A percentile compares a stretch with the other conserved stretches of the same genome.
Conservation (phyloP, 2,888 invertebrate species). For the Hypomecis atomaria region DNA sequence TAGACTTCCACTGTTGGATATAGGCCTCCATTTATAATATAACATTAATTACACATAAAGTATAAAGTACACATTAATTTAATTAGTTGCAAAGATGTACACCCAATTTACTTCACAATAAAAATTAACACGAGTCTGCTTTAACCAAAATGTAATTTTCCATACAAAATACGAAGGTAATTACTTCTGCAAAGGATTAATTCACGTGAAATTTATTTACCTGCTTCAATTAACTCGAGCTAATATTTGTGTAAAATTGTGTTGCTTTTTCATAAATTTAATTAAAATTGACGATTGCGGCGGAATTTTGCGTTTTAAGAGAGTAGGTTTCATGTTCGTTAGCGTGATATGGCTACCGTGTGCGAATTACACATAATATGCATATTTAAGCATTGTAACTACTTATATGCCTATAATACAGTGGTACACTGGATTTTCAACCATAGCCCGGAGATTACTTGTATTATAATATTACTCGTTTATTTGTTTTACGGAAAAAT, state of each 20-base stretch:
- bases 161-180: conserved; percentile 12
- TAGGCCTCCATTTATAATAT: too few relatives aligned
- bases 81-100: background rate
- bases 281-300: conserved; percentile 16
- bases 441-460: too few relatives aligned
- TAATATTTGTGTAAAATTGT: conserved; percentile 26
- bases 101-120: conserved; percentile 1
- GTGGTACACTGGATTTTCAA: too few relatives aligned
- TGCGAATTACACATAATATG: background rate
- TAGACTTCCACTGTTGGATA: too few relatives aligned
- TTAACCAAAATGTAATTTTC: conserved; percentile 16
- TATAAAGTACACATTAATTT: too few relatives aligned
- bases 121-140: background rate
- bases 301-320: conserved; percentile 1
- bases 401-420: too few relatives aligned
- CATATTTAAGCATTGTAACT: background rate
- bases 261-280: conserved; percentile 14
- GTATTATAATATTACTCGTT: too few relatives aligned
- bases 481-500: too few relatives aligned
- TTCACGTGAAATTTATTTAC: conserved; percentile 24
- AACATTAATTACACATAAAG: too few relatives aligned
- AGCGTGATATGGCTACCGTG: background rate
- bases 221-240: conserved; percentile 16
- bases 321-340: background rate
- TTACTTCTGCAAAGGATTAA: conserved; percentile 20